Conservation (phyloP, 2,888 invertebrate genomes). For the Dyspetes luteomarginatus region DNA sequence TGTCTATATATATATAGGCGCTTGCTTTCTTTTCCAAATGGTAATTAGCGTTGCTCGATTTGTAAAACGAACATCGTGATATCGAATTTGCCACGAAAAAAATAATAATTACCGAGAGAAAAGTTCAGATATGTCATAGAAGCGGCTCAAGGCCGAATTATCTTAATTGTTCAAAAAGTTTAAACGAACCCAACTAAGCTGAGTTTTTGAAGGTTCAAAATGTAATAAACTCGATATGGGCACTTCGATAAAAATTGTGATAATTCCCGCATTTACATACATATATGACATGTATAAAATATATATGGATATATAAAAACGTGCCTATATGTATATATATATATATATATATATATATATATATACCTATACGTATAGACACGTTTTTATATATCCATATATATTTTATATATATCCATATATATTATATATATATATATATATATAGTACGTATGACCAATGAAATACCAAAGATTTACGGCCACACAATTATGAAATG, state of each 20-base stretch:
- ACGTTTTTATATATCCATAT: neutral
- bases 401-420: neutral
- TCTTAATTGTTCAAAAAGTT: too few relatives aligned
- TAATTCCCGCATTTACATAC: too few relatives aligned
- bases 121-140: too few relatives aligned
- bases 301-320: neutral
- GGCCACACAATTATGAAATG: neutral
- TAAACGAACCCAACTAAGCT: too few relatives aligned
- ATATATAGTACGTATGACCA: neutral
- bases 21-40: conserved; percentile 60
- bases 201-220: too few relatives aligned
- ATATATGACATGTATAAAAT: too few relatives aligned
- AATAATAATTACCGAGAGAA: neutral
- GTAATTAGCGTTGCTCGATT: conserved; percentile 58
- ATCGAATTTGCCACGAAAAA: neutral
- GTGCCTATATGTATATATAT: neutral
- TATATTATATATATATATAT: neutral
- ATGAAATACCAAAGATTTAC: neutral
- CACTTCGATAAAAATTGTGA: too few relatives aligned
- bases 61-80: neutral
- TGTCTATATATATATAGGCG: neutral
- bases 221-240: too few relatives aligned
- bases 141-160: too few relatives aligned
- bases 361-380: neutral
- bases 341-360: neutral